phyloP scores from a whole-genome alignment of 2,113 vertebrate genomes.

The Paradisaea rubra region DNA sequence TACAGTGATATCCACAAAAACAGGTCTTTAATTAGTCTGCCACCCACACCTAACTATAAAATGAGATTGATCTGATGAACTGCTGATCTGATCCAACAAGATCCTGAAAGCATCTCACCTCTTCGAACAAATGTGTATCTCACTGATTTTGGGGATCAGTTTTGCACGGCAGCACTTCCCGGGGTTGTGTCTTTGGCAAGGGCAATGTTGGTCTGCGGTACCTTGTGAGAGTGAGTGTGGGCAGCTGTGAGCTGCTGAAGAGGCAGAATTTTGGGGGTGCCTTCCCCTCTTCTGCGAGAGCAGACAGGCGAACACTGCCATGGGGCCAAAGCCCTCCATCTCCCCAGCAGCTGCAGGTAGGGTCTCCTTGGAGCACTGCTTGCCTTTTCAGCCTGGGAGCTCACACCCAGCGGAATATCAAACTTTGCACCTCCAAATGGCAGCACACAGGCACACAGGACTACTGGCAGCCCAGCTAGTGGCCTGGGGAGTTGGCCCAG shows the following conservation, averaged over 20 bases:
- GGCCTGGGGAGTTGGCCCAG: background rate
- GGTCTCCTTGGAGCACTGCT: background rate
- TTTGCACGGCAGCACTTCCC: background rate
- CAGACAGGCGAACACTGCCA: background rate
- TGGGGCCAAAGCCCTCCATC: background rate
- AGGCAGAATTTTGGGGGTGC: background rate
- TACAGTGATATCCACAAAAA: accelerated
- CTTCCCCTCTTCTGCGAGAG: accelerated
- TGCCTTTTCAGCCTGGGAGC: background rate
- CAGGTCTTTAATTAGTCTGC: background rate
- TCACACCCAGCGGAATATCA: accelerated
- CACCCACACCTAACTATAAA: accelerated
- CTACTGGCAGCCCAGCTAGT: background rate
- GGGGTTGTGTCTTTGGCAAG: background rate
- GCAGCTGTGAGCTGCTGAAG: background rate
- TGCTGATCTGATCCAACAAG: background rate
- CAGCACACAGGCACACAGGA: accelerated
- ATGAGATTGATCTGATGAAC: background rate
- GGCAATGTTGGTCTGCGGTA: accelerated
- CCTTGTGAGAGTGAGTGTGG: accelerated
- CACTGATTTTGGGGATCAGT: background rate
- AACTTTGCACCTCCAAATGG: background rate
- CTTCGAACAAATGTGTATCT: accelerated
- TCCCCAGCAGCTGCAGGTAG: background rate
- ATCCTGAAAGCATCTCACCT: background rate